These are phyloP conservation scores for Fragum fragum DNA, from an alignment of 2,888 invertebrate species.

Conservation along the genomic window DNA sequence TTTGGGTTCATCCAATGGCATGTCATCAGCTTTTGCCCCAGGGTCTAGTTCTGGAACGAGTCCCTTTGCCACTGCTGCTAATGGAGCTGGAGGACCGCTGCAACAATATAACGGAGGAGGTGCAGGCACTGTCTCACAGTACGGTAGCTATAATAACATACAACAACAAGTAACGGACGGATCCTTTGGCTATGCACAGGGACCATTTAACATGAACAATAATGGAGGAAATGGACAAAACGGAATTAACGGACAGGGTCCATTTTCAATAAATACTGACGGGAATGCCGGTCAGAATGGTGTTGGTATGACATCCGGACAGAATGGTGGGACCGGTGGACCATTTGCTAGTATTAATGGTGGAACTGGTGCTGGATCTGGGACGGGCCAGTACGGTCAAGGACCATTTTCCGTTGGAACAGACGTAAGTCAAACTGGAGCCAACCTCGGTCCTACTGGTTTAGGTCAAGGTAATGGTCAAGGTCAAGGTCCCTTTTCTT, in stretches of 20 bases:
- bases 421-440: neutral
- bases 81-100: conserved; percentile 11
- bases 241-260: conserved; percentile 7
- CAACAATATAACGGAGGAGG: conserved; percentile 26
- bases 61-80: neutral
- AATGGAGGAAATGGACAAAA: neutral
- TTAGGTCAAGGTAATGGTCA: conserved; percentile 2
- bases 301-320: neutral
- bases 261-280: neutral
- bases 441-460: conserved; percentile 6
- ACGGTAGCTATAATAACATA: conserved; percentile 18
- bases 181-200: neutral
- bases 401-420: neutral
- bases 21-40: conserved; percentile 5
- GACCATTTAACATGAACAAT: conserved; percentile 1
- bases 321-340: neutral
- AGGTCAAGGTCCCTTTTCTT: neutral
- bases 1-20: neutral
- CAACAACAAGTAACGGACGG: conserved; percentile 1
- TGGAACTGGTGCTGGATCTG: conserved; percentile 6
- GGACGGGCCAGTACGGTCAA: conserved; percentile 5
- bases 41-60: neutral
- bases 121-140: conserved; percentile 21
- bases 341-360: neutral
- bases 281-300: neutral